Evolutionary conservation across 2,888 invertebrate species (phyloP).

Genomic region (Thera obeliscata): DNA sequence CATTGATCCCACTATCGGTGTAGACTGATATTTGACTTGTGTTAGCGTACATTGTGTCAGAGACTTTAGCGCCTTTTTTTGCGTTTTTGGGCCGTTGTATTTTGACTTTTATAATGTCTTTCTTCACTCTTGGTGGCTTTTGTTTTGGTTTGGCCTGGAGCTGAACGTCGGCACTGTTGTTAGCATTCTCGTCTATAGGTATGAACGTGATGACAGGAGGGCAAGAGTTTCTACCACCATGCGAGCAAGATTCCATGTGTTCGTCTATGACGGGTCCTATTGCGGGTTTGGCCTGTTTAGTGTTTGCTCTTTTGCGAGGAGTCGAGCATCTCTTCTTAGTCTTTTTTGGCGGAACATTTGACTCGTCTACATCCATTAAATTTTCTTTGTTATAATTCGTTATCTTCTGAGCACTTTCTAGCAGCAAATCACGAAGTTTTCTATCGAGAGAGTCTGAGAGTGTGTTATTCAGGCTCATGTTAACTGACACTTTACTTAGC

Average conservation of each 20-base stretch:
- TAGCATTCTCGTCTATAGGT: constrained; percentile 38
- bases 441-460: constrained; percentile 63
- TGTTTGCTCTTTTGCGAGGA: constrained; percentile 56
- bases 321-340: constrained; percentile 62
- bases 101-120: constrained; percentile 76
- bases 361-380: constrained; percentile 45
- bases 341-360: constrained; percentile 33
- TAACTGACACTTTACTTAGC: constrained; percentile 56
- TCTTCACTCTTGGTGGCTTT: constrained; percentile 53
- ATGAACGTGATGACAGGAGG: constrained; percentile 57
- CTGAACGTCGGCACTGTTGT: constrained; percentile 38
- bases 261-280: constrained; percentile 62
- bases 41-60: constrained; percentile 29
- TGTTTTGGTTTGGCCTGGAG: constrained; percentile 38
- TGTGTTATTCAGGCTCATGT: constrained; percentile 53
- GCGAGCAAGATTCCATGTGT: constrained; percentile 59
- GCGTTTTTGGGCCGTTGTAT: constrained; percentile 61
- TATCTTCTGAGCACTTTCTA: constrained; percentile 72
- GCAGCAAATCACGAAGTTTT: constrained; percentile 61
- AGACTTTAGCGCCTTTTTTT: constrained; percentile 8
- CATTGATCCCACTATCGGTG: constrained; percentile 65
- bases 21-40: constrained; percentile 48
- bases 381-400: constrained; percentile 30
- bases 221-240: constrained; percentile 61
- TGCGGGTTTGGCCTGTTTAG: constrained; percentile 46